Conservation (phyloP, 2,888 invertebrate genomes). For the Cistogaster globosa region DNA sequence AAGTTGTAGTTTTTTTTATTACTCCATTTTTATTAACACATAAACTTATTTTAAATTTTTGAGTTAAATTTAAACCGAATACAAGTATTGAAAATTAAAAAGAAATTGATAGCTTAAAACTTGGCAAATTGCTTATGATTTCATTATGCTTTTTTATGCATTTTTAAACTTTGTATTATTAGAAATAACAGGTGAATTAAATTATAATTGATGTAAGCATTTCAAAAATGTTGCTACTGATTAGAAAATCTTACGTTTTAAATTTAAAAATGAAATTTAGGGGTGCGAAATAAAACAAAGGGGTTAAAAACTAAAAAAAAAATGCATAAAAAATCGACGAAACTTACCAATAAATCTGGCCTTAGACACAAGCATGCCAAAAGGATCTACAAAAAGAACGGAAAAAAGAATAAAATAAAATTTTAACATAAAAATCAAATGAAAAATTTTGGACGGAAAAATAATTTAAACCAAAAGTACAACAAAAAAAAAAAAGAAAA, state of each 20-base stretch:
- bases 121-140: neutral
- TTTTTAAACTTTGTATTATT: slow-evolving; percentile 54
- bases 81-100: slow-evolving; percentile 43
- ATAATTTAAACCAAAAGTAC: slow-evolving; percentile 23
- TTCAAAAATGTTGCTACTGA: slow-evolving; percentile 45
- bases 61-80: slow-evolving; percentile 26
- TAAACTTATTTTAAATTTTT: neutral
- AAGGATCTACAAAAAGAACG: slow-evolving; percentile 88
- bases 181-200: slow-evolving; percentile 1
- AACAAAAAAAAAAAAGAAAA: neutral
- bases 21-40: neutral
- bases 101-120: slow-evolving; percentile 23
- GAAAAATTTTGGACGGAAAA: slow-evolving; percentile 51
- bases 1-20: slow-evolving; percentile 15
- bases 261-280: slow-evolving; percentile 64
- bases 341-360: slow-evolving; percentile 90
- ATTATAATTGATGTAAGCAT: slow-evolving; percentile 50
- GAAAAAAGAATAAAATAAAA: slow-evolving; percentile 83
- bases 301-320: slow-evolving; percentile 66
- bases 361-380: slow-evolving; percentile 90
- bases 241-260: slow-evolving; percentile 15
- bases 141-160: slow-evolving; percentile 63
- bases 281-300: slow-evolving; percentile 53
- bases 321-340: slow-evolving; percentile 80
- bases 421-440: slow-evolving; percentile 66